phyloP scores from a whole-genome alignment of 2,113 vertebrate species.

The Morphnarchus princeps region DNA sequence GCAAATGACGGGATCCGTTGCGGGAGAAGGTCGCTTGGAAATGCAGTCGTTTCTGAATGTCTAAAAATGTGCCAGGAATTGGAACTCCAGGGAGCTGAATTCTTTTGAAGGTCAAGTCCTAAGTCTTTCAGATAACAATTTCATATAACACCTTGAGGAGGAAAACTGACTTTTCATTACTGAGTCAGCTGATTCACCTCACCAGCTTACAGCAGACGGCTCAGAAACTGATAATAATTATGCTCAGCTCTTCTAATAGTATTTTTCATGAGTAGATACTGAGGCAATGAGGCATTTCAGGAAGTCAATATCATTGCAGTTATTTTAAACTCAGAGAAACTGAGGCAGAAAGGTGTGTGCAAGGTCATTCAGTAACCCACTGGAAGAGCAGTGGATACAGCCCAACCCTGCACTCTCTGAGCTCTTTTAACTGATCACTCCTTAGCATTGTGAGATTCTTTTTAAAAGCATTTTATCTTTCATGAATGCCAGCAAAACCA shows the following conservation, averaged over 20 bases:
- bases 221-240: not conserved
- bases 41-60: not conserved
- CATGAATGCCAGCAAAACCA: not conserved
- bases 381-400: not conserved
- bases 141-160: not conserved
- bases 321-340: constrained; percentile 15
- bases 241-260: not conserved
- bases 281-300: constrained; percentile 8
- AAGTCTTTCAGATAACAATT: not conserved
- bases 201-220: not conserved
- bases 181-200: constrained; percentile 12
- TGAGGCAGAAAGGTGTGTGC: constrained; percentile 24
- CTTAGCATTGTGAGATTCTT: not conserved
- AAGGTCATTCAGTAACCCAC: not conserved
- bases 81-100: not conserved
- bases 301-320: not conserved
- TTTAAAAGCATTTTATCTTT: not conserved
- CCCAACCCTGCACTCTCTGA: not conserved
- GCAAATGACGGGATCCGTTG: accelerated
- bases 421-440: not conserved
- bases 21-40: not conserved
- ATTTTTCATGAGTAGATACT: not conserved
- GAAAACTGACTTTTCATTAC: constrained; percentile 18
- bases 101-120: not conserved
- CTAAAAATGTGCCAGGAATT: not conserved